phyloP scores from a whole-genome alignment of 2,113 vertebrate genomes.

The Melanotaenia duboulayi region DNA sequence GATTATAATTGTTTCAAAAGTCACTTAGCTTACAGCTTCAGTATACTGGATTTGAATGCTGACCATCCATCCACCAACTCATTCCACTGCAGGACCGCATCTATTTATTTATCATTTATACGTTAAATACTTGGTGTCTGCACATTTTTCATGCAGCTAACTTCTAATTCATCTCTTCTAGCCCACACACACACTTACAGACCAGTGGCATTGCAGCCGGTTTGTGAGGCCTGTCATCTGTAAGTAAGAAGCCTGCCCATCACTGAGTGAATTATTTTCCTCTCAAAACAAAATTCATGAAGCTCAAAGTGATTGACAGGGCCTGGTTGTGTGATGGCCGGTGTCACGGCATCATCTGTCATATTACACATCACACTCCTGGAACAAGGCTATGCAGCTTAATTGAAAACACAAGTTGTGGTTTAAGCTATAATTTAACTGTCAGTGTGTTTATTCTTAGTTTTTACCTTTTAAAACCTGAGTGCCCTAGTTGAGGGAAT shows the following conservation, averaged over 20 bases:
- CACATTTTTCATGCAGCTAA: background rate
- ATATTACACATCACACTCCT: background rate
- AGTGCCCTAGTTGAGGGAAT: no score
- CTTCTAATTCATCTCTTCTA: background rate
- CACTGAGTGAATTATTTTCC: background rate
- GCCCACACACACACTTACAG: background rate
- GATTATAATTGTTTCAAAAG: no score
- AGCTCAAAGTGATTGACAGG: background rate
- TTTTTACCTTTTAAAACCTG: no score
- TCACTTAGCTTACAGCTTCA: no score
- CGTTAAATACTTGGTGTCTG: no score
- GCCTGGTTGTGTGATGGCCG: background rate
- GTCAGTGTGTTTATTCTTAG: no score
- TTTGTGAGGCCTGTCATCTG: constrained; percentile 2
- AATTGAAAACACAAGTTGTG: no score
- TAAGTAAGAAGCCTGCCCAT: background rate
- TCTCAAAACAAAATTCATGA: background rate
- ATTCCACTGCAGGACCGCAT: no score
- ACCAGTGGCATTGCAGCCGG: background rate
- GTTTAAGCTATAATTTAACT: background rate
- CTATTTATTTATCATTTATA: no score
- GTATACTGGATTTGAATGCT: no score
- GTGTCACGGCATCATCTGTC: background rate
- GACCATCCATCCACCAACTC: no score
- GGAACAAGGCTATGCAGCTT: background rate